Evolutionary conservation across 2,888 invertebrate genomes (phyloP), one percentile per base, ranked within the genome.

Genomic region (Chalcis sispes): DNA sequence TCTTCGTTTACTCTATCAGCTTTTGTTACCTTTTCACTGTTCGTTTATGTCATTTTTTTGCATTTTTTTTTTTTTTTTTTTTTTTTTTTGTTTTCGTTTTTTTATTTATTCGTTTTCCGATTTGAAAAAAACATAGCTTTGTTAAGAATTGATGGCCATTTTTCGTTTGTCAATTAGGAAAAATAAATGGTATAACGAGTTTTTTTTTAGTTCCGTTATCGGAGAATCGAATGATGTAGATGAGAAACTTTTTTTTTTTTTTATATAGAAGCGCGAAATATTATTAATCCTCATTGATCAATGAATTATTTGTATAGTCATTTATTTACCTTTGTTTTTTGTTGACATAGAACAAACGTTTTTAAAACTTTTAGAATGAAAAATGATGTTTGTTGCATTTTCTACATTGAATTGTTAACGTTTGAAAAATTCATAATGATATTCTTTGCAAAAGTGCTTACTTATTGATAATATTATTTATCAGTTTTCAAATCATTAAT

Each of bases 141-240:
- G 74, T 62, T 27, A 10, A 25, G 40, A 40, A 65, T 75, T 58
- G 50, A 50, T 40, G 50, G 64, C 36, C n/a, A 46, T 42, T 67
- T 75, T 75, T 58, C 48, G 52, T 52, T 56, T 27, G 72, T 52
- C 50, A 67, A 72, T 72, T 72, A 67, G 54, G 71, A 61, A 18
- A 69, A 69, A 69, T 46, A 74, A 52, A 59, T 71, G 52, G 36
- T n/a, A 15, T 56, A 62, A 73, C 67, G 73, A 29, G 18, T 25
- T 46, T 59, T 15, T 2, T 61, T 65, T 58, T n/a, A 18, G 25
- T 46, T n/a, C 15, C 18, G 25, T 20, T 50, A 50, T 46, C 3
- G 23, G 25, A 48, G 18, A 29, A 56, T 25, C 7, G n/a, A 58
- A 58, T 25, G 23, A 32, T 58, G 36, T 58, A 46, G 13, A 64